Conservation (phyloP, 53 echinoderm and acorn worm species). For the Patiria pectinifera region DNA sequence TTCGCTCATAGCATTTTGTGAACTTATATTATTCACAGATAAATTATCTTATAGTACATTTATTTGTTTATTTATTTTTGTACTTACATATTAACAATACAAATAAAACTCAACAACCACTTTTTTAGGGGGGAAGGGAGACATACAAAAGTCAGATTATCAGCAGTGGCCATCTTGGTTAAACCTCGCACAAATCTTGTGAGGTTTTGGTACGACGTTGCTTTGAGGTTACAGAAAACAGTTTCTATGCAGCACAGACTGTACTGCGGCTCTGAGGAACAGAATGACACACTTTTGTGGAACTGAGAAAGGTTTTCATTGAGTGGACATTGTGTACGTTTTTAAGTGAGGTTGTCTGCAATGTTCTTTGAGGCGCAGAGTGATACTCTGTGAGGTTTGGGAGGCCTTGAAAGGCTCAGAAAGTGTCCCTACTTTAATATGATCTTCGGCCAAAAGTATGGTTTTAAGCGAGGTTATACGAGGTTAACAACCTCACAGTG, state of each 20-base stretch:
- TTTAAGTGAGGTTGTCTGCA: neutral
- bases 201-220: neutral
- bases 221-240: neutral
- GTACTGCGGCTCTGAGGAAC: no score
- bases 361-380: neutral
- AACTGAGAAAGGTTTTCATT: neutral
- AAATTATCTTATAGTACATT: constrained; percentile 49
- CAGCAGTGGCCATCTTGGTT: neutral
- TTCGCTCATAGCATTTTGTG: neutral
- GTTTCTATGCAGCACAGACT: neutral
- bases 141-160: neutral
- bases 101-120: neutral
- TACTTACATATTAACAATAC: constrained; percentile 39
- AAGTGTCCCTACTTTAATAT: neutral
- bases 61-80: neutral
- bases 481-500: neutral
- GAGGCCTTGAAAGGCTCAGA: neutral
- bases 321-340: no score
- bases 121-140: neutral
- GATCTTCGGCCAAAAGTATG: no score
- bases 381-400: neutral
- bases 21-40: constrained; percentile 38
- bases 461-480: no score
- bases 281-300: neutral
- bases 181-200: neutral